Base-by-base conservation (phyloP, 1,140 invertebrate genomes). In the Pristionchus pacificus region DNA sequence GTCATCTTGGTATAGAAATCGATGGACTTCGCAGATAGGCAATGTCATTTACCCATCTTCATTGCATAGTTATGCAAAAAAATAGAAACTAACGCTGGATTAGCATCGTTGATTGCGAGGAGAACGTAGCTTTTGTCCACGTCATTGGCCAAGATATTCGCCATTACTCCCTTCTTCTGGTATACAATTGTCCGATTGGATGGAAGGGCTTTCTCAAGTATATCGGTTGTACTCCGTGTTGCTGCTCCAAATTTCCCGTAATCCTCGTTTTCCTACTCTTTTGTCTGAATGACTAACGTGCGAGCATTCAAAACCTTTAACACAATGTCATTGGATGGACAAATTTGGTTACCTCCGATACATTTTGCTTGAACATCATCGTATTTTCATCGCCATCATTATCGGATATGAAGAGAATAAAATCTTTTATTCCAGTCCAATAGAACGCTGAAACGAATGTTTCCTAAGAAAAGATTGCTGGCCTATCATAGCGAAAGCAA, bases 361-460 rank as follows among this genome's bases (percentile, higher is more conserved):
- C 68, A 60, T 76, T 76, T 62, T 73, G 66, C 74, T 75, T 74
- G 69, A 64, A 76, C 27, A 76, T 62, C 25, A 49, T 70, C 15
- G 65, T 66, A 49, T 76, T 76, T 64, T 76, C 75, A 59, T 76
- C 75, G 27, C 75, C 75, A 61, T 76, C 61, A 32, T 76, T 76
- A 58, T 76, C 75, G 49, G 76, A 68, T 24, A 33, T 10, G 74
- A 63, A 76, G 13, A 76, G 33, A 32, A 76, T 74, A 1, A 76
- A 33, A 27, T 76, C 64, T 14, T 68, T 62, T 1, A 76, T 38
- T 10, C 71, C 72, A 2, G 75, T 76, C 72, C 73, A 76, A 14
- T 58, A 28, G 68, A 71, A 76, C 25, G 58, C 74, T 76, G 62
- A 60, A 74, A n/a, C n/a, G n/a, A n/a, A n/a, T n/a, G n/a, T n/a